Evolutionary conservation across 2,797 vertebrate species (phyloP).

Genomic region (Ctenopoma multispine): DNA sequence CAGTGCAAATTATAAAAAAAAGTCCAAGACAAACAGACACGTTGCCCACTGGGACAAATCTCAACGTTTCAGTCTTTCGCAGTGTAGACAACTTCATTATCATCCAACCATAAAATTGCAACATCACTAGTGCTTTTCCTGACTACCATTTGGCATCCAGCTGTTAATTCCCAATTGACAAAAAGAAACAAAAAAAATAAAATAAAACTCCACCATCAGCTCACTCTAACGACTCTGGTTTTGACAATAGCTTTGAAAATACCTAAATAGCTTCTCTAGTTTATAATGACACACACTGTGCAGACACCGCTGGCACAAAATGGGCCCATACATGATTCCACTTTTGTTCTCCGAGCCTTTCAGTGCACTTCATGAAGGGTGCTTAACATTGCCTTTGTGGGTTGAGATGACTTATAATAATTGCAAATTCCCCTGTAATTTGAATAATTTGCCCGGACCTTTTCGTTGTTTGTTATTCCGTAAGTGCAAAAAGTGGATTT

Average conservation of each 20-base stretch:
- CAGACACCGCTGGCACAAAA: constrained; percentile 46
- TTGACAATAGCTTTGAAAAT: constrained; percentile 56
- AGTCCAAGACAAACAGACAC: background rate
- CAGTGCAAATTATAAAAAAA: background rate
- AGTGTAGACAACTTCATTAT: background rate
- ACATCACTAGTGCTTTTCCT: background rate
- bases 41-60: background rate
- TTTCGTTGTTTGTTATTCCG: constrained; percentile 65
- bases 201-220: constrained; percentile 23
- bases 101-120: constrained; percentile 3
- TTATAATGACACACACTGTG: constrained; percentile 39
- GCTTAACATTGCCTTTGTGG: constrained; percentile 76
- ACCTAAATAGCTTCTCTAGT: constrained; percentile 43
- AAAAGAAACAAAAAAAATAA: constrained; percentile 13
- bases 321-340: constrained; percentile 52
- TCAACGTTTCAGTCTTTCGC: background rate
- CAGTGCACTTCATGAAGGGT: constrained; percentile 68
- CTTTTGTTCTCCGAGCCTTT: constrained; percentile 69
- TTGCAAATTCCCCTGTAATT: constrained; percentile 78
- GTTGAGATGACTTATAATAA: constrained; percentile 79
- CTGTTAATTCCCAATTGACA: constrained; percentile 22
- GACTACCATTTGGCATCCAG: constrained; percentile 13
- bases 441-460: constrained; percentile 78
- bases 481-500: constrained; percentile 65
- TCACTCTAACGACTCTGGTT: constrained; percentile 33